phyloP scores from a whole-genome alignment of 2,113 vertebrate genomes.

The Tyrannus savana region DNA sequence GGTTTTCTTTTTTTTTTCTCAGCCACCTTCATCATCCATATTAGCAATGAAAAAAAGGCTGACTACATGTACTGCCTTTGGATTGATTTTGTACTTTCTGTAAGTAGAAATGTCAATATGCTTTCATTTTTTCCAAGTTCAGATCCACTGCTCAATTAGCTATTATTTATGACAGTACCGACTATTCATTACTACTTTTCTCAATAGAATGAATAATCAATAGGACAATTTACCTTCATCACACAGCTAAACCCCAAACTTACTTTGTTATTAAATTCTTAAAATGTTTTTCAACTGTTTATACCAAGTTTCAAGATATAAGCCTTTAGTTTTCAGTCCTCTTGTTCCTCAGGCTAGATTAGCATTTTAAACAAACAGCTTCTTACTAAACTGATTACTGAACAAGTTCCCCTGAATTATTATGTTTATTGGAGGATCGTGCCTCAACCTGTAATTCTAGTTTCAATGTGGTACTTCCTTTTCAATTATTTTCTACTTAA shows the following conservation, averaged over 20 bases:
- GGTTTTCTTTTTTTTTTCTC: neutral
- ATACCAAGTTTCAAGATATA: neutral
- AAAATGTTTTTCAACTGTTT: neutral
- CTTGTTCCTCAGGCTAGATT: neutral
- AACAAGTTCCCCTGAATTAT: neutral
- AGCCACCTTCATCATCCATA: neutral
- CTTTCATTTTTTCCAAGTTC: neutral
- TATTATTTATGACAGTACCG: neutral
- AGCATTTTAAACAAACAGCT: neutral
- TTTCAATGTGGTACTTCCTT: neutral
- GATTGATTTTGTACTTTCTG: neutral
- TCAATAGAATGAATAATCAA: neutral
- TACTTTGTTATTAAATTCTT: neutral
- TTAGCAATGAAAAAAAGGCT: neutral
- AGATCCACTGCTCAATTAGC: neutral
- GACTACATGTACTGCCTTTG: neutral
- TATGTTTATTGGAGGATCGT: neutral
- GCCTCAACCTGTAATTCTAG: slow-evolving; percentile 4
- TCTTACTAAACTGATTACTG: neutral
- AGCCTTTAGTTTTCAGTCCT: neutral
- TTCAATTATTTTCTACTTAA: slow-evolving; percentile 24
- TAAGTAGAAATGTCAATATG: neutral
- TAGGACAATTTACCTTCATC: neutral
- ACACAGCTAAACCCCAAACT: neutral
- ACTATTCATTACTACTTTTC: neutral